These are phyloP conservation scores for Pseudochirops corinnae DNA, from an alignment of 2,797 vertebrate genomes.

Conservation along the genomic window DNA sequence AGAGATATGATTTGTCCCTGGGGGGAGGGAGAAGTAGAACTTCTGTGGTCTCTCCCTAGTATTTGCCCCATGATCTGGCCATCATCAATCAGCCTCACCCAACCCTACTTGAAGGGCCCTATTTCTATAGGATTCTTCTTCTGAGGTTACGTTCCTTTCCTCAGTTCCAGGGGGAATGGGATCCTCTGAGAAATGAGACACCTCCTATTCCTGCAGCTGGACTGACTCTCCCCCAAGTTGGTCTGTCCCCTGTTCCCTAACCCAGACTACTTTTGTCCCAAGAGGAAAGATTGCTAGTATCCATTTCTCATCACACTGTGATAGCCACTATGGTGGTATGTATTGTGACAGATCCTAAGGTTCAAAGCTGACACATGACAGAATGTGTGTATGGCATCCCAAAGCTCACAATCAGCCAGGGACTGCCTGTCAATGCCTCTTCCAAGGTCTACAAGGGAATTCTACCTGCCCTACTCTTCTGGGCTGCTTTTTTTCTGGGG, in stretches of 20 bases:
- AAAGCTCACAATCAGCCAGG: background rate
- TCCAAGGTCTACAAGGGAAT: background rate
- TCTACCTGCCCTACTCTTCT: background rate
- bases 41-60: background rate
- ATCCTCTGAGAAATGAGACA: background rate
- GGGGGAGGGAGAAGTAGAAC: background rate
- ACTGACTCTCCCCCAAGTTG: background rate
- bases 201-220: background rate
- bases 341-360: background rate
- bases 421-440: background rate
- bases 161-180: background rate
- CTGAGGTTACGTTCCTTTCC: background rate
- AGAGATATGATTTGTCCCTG: background rate
- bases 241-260: background rate
- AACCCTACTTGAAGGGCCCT: background rate
- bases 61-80: background rate
- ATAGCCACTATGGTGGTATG: background rate
- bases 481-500: background rate
- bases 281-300: background rate
- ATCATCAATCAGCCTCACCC: background rate
- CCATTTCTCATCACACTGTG: background rate
- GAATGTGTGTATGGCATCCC: background rate
- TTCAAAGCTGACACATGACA: background rate
- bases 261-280: background rate
- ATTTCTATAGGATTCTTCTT: background rate